Base-by-base conservation (phyloP, 2,797 vertebrate genomes). In the Tragopan temminckii region DNA sequence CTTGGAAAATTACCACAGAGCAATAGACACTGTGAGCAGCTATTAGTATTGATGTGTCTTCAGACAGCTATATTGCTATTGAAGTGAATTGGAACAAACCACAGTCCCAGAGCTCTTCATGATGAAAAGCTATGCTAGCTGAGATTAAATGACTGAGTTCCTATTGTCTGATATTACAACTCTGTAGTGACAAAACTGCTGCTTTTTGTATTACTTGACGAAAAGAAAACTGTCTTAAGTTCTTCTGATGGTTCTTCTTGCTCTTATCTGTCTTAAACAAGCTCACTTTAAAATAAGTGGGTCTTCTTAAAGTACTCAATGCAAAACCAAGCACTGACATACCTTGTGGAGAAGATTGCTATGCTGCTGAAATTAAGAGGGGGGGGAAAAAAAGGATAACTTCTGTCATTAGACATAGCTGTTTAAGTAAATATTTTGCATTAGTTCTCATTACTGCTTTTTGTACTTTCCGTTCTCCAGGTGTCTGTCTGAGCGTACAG, bases 71-170 rank as follows among this genome's bases (percentile, higher is more conserved):
- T 36, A 11, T 75, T 80, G 68, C 38, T 89, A 7, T 57, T 81
- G 85, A 83, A 90, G 53, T 71, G 76, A 55, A 45, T 18, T 89
- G 80, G 81, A 85, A 71, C 36, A 50, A 96, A 46, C 27, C 29
- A 75, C 45, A 85, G 13, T 76, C 85, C 61, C 87, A 86, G 79
- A 81, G 86, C 90, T 78, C 67, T 58, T 66, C 29, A 42, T 80
- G 64, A 63, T 92, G 79, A 76, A 72, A 81, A 70, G 19, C 67
- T 90, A 59, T 90, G 77, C 43, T 50, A 55, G 45, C 4, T 2
- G 66, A 79, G 40, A 78, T 77, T 80, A 89, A 52, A 31, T 66
- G 80, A 80, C 50, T 79, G 93, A 64, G 71, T 80, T 91, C 76
- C 42, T 63, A 19, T 74, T 80, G 79, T 94, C 74, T 25, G 6